Evolutionary conservation across 2,113 vertebrate genomes (phyloP).

Genomic region (Brachyistius frenatus): DNA sequence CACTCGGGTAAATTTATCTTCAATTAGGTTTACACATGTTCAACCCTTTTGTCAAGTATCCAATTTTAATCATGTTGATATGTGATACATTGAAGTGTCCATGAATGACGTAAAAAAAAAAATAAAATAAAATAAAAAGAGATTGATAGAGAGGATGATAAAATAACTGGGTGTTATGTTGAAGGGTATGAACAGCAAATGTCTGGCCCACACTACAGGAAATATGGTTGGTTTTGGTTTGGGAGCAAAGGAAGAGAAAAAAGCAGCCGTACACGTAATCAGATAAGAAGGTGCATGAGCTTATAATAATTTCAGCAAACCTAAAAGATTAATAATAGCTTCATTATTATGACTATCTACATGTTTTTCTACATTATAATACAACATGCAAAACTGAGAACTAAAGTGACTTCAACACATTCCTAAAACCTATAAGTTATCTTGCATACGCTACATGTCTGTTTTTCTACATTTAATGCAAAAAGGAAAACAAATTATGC

Average conservation of each 20-base stretch:
- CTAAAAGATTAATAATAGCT: neutral
- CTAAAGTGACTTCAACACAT: neutral
- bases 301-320: neutral
- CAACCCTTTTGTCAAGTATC: neutral
- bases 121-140: no score
- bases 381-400: neutral
- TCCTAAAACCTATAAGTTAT: neutral
- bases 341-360: neutral
- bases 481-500: neutral
- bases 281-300: neutral
- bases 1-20: neutral
- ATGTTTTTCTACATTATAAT: neutral
- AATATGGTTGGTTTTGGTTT: neutral
- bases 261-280: neutral
- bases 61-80: neutral
- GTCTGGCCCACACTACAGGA: neutral
- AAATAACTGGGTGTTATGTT: no score
- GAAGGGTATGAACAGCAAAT: no score
- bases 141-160: no score
- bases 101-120: no score
- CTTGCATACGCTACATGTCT: neutral
- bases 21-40: neutral
- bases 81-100: neutral
- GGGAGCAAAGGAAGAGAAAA: no score
- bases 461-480: neutral